Percentiles rank a stretch among this genome's conserved stretches.
Evolutionary conservation across 2,888 invertebrate species (phyloP).

Genomic region (Himalopsyche japonica): DNA sequence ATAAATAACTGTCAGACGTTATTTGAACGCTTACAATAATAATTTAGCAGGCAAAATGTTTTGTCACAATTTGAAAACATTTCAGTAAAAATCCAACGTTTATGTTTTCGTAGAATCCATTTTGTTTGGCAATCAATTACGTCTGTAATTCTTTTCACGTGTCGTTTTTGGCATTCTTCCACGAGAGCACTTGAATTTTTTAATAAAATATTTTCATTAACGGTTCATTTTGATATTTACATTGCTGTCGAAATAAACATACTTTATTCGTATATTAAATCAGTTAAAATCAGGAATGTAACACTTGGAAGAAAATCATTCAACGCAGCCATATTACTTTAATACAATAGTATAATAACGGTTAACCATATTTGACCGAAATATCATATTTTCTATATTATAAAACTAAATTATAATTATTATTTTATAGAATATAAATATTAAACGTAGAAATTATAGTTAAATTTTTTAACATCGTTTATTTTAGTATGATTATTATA

Average conservation of each 20-base stretch:
- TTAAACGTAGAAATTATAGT: too few species aligned
- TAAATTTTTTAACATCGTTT: too few species aligned
- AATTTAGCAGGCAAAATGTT: slow-evolving; percentile 20
- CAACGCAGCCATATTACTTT: too few species aligned
- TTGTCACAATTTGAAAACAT: slow-evolving; percentile 23
- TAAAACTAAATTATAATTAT: too few species aligned
- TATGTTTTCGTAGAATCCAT: neutral
- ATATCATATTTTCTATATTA: too few species aligned
- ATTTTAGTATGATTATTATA: too few species aligned
- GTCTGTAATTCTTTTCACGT: slow-evolving; percentile 2
- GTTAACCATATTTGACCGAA: too few species aligned
- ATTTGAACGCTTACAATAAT: slow-evolving; percentile 25
- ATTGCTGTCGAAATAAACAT: neutral
- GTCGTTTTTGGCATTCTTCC: neutral
- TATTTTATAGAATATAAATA: too few species aligned
- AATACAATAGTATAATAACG: too few species aligned
- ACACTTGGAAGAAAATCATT: too few species aligned
- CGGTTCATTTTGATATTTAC: neutral
- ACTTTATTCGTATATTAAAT: neutral
- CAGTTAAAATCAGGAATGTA: neutral
- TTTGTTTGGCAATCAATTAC: slow-evolving; percentile 9
- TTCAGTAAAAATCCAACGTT: slow-evolving; percentile 6
- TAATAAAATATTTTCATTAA: slow-evolving; percentile 10
- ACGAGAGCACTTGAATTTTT: neutral
- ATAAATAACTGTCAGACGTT: slow-evolving; percentile 25